These are phyloP conservation scores for Poecile montanus DNA, from an alignment of 2,797 vertebrate species.

Conservation along the genomic window DNA sequence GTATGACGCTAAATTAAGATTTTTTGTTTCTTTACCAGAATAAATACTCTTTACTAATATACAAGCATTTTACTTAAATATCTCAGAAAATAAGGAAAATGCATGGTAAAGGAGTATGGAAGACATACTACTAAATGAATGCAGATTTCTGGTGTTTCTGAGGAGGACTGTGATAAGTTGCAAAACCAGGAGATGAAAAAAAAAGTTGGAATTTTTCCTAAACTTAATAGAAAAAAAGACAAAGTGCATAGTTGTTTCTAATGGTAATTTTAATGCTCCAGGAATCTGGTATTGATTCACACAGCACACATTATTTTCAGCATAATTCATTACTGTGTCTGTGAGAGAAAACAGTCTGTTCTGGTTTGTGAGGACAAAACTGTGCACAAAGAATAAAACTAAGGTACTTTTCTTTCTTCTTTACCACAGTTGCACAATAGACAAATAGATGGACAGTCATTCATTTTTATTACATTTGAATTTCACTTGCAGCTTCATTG, in stretches of 20 bases:
- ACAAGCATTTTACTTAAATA: background rate
- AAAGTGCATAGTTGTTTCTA: background rate
- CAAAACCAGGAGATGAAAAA: background rate
- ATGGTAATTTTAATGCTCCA: background rate
- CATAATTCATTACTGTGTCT: background rate
- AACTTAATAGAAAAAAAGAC: background rate
- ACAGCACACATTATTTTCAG: background rate
- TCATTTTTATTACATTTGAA: background rate
- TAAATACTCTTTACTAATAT: background rate
- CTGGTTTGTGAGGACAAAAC: background rate
- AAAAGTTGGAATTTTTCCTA: background rate
- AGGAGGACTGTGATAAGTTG: background rate
- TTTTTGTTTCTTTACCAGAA: background rate
- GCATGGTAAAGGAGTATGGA: background rate
- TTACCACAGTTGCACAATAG: background rate
- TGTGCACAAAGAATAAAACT: background rate
- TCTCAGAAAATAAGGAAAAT: background rate
- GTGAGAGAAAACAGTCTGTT: background rate
- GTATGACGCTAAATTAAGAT: background rate
- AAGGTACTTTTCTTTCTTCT: background rate
- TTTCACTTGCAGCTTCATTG: background rate
- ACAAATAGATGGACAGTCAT: background rate
- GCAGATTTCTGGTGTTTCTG: background rate
- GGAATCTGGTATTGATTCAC: slow-evolving; percentile 18
- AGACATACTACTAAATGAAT: background rate